phyloP scores from a whole-genome alignment of 2,888 invertebrate genomes.

The Eumacrocentrus americanus region DNA sequence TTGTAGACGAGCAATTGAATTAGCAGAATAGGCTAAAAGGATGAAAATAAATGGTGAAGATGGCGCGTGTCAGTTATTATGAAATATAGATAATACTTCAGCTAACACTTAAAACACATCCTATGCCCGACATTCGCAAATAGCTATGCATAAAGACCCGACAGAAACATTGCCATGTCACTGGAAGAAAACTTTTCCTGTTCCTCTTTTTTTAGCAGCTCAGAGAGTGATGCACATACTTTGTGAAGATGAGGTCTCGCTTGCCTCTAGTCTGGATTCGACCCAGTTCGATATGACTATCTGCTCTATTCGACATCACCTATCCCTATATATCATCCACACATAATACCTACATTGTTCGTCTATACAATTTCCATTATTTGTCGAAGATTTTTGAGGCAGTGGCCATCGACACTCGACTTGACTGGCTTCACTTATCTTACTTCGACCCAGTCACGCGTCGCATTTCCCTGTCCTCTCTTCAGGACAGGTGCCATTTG shows the following conservation, averaged over 20 bases:
- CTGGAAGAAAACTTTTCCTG: too few relatives aligned
- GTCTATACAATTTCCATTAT: conserved; percentile 26
- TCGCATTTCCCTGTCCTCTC: conserved; percentile 42
- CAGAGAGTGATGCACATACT: neutral
- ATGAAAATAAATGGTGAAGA: too few relatives aligned
- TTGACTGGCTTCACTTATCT: conserved; percentile 51
- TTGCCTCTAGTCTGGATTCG: conserved; percentile 5
- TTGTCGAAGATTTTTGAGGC: conserved; percentile 43
- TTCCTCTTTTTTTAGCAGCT: neutral
- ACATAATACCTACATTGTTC: conserved; percentile 21
- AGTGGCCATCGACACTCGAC: conserved; percentile 42
- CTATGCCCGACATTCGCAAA: too few relatives aligned
- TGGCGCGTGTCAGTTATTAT: too few relatives aligned
- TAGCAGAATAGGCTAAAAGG: neutral
- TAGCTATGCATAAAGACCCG: neutral
- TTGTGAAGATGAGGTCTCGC: conserved; percentile 11
- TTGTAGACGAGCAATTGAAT: neutral
- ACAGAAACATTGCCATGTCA: neutral
- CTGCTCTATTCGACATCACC: too few relatives aligned
- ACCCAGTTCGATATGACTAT: conserved; percentile 33
- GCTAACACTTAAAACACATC: too few relatives aligned
- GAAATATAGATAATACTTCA: too few relatives aligned
- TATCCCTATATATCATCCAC: too few relatives aligned
- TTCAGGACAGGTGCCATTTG: conserved; percentile 45
- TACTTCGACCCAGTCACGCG: conserved; percentile 45